Evolutionary conservation across 2,888 invertebrate species (phyloP).

Genomic region (Doris montereyensis): DNA sequence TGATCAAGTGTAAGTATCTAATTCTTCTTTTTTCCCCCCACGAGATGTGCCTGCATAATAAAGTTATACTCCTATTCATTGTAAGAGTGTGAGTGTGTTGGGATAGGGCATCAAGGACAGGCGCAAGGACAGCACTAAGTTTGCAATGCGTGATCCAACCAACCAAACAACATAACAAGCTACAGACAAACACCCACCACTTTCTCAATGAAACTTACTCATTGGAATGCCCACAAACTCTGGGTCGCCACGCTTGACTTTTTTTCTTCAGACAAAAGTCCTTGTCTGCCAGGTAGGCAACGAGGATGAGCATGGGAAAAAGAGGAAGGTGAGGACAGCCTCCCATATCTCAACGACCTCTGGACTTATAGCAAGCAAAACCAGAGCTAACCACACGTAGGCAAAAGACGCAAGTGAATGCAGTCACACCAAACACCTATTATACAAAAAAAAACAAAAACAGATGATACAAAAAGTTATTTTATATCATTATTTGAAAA

Average conservation of each 20-base stretch:
- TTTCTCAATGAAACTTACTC: constrained; percentile 54
- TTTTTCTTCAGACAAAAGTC: constrained; percentile 61
- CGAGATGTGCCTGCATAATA: too few relatives aligned
- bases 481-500: too few relatives aligned
- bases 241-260: constrained; percentile 60
- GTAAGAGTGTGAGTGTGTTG: too few relatives aligned
- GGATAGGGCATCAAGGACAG: too few relatives aligned
- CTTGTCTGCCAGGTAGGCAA: constrained; percentile 77
- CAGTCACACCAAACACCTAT: constrained; percentile 55
- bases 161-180: too few relatives aligned
- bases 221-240: constrained; percentile 60
- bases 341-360: constrained; percentile 76
- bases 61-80: too few relatives aligned
- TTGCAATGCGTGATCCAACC: too few relatives aligned
- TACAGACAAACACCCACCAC: constrained; percentile 4
- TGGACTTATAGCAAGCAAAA: constrained; percentile 73
- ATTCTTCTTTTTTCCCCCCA: too few relatives aligned
- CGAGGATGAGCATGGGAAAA: constrained; percentile 76
- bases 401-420: constrained; percentile 75
- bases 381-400: constrained; percentile 78
- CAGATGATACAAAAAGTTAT: too few relatives aligned
- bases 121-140: too few relatives aligned
- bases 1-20: too few relatives aligned
- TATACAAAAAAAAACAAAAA: too few relatives aligned
- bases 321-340: constrained; percentile 76